Percentiles rank a stretch among this genome's conserved stretches.
phyloP scores from a whole-genome alignment of 23 tunicate genomes.

The Phallusia fumigata region DNA sequence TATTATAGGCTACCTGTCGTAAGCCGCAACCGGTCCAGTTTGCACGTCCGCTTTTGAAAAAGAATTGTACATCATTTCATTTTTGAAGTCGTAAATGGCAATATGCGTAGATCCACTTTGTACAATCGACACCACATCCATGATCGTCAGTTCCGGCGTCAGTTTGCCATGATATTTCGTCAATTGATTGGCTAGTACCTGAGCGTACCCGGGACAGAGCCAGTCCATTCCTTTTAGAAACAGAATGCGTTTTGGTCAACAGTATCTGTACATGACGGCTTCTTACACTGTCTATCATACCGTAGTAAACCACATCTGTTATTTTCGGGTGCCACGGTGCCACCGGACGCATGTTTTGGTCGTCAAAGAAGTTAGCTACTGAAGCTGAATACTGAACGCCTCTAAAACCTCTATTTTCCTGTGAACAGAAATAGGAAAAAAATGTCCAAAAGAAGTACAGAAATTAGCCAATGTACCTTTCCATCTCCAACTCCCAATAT shows the following conservation, averaged over 20 bases:
- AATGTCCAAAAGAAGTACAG: neutral
- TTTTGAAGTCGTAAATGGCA: slow-evolving; percentile 85
- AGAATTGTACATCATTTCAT: slow-evolving; percentile 63
- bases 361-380: slow-evolving; percentile 79
- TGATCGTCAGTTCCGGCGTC: slow-evolving; percentile 65
- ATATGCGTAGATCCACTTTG: slow-evolving; percentile 85
- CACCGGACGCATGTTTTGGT: slow-evolving; percentile 68
- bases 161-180: slow-evolving; percentile 74
- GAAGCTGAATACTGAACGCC: slow-evolving; percentile 89
- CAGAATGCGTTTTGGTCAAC: neutral
- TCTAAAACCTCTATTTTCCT: slow-evolving; percentile 86
- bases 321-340: slow-evolving; percentile 90
- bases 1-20: slow-evolving; percentile 81
- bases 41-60: slow-evolving; percentile 66
- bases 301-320: slow-evolving; percentile 82
- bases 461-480: slow-evolving; percentile 25
- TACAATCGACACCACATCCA: slow-evolving; percentile 61
- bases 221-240: slow-evolving; percentile 80
- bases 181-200: slow-evolving; percentile 52
- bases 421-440: neutral
- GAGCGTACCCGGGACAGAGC: slow-evolving; percentile 89
- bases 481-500: slow-evolving; percentile 97
- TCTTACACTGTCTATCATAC: too few relatives aligned
- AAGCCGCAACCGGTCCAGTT: slow-evolving; percentile 66
- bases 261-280: too few relatives aligned